Conservation (phyloP, 2,113 vertebrate species). For the Myanophis thanlyinensis region DNA sequence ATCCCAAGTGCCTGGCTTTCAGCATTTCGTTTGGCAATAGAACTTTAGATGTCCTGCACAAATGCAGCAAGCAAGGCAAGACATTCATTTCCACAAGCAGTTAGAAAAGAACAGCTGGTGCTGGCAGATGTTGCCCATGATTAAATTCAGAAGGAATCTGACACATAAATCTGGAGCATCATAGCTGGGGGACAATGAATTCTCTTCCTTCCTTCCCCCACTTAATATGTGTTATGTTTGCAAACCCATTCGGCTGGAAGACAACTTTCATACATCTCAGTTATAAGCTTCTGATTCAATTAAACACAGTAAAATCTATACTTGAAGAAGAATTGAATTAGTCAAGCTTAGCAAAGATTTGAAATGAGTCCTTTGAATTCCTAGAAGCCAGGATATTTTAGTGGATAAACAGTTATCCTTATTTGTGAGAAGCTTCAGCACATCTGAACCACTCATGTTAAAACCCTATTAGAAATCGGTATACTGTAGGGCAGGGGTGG, state of each 20-base stretch:
- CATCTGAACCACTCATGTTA: neutral
- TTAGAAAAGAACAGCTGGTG: slow-evolving; percentile 12
- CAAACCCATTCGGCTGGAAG: neutral
- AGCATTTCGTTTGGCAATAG: neutral
- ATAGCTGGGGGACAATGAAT: neutral
- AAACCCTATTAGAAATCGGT: neutral
- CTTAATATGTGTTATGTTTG: neutral
- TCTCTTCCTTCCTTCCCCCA: neutral
- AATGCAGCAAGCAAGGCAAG: neutral
- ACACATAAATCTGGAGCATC: neutral
- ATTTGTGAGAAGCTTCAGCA: neutral
- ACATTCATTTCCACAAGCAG: slow-evolving; percentile 2
- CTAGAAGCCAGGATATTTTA: neutral
- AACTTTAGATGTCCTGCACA: neutral
- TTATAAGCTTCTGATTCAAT: neutral
- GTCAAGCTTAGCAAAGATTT: neutral
- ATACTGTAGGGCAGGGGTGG: too few species aligned
- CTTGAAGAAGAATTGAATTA: neutral
- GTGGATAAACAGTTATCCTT: neutral
- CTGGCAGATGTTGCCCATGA: neutral
- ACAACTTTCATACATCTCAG: neutral
- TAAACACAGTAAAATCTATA: neutral
- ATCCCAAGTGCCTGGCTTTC: neutral
- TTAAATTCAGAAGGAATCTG: slow-evolving; percentile 19
- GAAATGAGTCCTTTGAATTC: neutral